A percentile compares a stretch with the other conserved stretches of the same genome.
These are phyloP conservation scores for Globodera ellingtonae DNA, from an alignment of 1,140 invertebrate species.

Conservation along the genomic window DNA sequence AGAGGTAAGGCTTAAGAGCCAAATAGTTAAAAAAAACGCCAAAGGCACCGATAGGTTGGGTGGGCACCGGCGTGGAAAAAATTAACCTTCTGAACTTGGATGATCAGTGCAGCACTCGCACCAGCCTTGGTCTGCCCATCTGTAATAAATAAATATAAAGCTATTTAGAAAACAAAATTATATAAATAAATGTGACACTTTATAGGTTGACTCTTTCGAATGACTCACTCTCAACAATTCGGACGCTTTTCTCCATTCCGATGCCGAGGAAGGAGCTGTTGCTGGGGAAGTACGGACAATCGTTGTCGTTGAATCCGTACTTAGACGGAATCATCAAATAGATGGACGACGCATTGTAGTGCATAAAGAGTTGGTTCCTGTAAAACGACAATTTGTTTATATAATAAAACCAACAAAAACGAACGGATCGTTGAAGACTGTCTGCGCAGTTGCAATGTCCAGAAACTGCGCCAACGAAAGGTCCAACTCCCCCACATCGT, in stretches of 20 bases:
- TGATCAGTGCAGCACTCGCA: slow-evolving; percentile 9
- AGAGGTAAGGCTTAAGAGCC: no score
- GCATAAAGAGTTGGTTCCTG: slow-evolving; percentile 11
- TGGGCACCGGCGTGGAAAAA: no score
- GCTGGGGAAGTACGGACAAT: slow-evolving; percentile 21
- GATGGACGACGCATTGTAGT: slow-evolving; percentile 15
- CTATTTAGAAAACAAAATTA: not conserved
- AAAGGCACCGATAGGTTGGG: not conserved
- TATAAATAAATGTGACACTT: not conserved
- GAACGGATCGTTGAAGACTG: slow-evolving; percentile 30
- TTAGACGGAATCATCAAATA: slow-evolving; percentile 29
- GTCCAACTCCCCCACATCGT: slow-evolving; percentile 10
- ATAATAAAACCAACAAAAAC: slow-evolving; percentile 6
- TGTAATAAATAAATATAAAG: not conserved
- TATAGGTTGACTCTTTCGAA: not conserved
- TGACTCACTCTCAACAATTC: slow-evolving; percentile 16
- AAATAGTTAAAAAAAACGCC: not conserved
- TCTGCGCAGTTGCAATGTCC: slow-evolving; percentile 33
- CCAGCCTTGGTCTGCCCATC: slow-evolving; percentile 3
- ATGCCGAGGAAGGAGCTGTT: slow-evolving; percentile 36
- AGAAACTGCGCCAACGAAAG: slow-evolving; percentile 26
- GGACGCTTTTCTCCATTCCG: slow-evolving; percentile 32
- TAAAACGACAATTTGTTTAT: not conserved
- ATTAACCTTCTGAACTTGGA: slow-evolving; percentile 25
- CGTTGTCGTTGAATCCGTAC: slow-evolving; percentile 11